phyloP scores from a whole-genome alignment of 2,113 vertebrate species.

The Ia io region DNA sequence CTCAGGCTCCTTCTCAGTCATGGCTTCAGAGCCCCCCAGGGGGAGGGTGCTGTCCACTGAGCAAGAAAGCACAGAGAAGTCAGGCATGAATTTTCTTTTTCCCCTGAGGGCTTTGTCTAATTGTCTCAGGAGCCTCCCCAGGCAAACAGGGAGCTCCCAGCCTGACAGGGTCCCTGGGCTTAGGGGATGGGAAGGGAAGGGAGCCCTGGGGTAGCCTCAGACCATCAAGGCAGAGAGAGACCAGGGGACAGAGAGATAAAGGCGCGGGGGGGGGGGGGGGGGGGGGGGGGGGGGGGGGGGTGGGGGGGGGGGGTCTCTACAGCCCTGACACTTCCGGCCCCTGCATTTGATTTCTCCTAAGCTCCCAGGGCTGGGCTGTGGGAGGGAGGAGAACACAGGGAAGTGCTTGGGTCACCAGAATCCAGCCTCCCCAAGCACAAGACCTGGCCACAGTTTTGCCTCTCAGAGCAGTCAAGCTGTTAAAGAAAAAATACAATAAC shows the following conservation, averaged over 20 bases:
- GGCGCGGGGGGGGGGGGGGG: too few species aligned
- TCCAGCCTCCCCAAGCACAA: conserved; percentile 9
- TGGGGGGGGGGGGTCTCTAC: background rate
- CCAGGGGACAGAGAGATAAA: background rate
- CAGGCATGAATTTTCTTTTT: background rate
- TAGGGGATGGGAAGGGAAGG: background rate
- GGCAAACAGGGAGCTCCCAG: background rate
- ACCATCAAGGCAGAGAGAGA: background rate
- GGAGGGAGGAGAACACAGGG: background rate
- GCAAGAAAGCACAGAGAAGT: background rate
- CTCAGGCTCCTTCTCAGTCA: background rate
- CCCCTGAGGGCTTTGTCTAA: background rate
- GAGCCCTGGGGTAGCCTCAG: background rate
- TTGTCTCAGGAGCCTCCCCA: background rate
- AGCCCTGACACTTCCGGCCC: background rate
- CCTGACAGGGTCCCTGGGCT: background rate
- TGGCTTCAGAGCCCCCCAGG: background rate
- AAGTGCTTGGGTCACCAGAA: background rate
- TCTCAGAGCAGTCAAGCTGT: conserved; percentile 15
- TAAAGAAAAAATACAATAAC: conserved; percentile 37
- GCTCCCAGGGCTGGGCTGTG: background rate
- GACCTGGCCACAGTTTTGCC: background rate
- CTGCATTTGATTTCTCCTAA: background rate
- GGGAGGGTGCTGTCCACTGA: background rate
- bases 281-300: too few species aligned